Evolutionary conservation across 2,888 invertebrate genomes (phyloP).

Genomic region (Cryptocephalus primarius): DNA sequence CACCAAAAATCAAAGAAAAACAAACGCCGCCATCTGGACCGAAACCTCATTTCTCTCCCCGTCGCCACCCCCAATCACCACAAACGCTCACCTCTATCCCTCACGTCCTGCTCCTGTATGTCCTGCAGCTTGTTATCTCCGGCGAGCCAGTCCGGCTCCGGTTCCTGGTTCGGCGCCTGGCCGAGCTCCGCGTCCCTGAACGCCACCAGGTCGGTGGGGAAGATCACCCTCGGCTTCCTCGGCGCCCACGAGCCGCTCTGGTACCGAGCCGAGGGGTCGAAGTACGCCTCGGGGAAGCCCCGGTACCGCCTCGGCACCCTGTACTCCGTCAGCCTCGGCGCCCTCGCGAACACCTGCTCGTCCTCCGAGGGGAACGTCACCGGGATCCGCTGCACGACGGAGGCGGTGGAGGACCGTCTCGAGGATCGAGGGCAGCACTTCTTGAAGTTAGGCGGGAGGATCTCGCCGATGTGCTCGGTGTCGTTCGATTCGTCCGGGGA

Average conservation of each 20-base stretch:
- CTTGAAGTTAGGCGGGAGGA: slow-evolving; percentile 28
- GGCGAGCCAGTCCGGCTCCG: slow-evolving; percentile 30
- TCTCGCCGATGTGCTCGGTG: slow-evolving; percentile 36
- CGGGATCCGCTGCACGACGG: slow-evolving; percentile 10
- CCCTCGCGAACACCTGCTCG: slow-evolving; percentile 8
- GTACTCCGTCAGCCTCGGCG: slow-evolving; percentile 16
- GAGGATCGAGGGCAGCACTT: slow-evolving; percentile 15
- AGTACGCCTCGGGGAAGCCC: slow-evolving; percentile 14
- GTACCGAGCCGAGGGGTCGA: slow-evolving; percentile 23
- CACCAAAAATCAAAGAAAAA: too few relatives aligned
- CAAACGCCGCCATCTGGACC: too few relatives aligned
- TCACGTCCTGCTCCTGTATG: slow-evolving; percentile 38
- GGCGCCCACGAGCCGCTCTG: slow-evolving; percentile 27
- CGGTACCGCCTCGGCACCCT: slow-evolving; percentile 19
- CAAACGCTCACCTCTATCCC: slow-evolving; percentile 52
- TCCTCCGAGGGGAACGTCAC: slow-evolving; percentile 7
- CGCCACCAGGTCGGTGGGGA: slow-evolving; percentile 35
- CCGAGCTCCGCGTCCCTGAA: slow-evolving; percentile 26
- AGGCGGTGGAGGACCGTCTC: slow-evolving; percentile 13
- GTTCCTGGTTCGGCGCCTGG: slow-evolving; percentile 18
- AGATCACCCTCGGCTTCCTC: slow-evolving; percentile 35
- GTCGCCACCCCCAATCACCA: too few relatives aligned
- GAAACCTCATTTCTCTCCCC: too few relatives aligned
- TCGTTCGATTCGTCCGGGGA: slow-evolving; percentile 17
- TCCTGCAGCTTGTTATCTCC: slow-evolving; percentile 47